Conservation (phyloP, 2,888 invertebrate species). For the Polydrusus pterygomalis region DNA sequence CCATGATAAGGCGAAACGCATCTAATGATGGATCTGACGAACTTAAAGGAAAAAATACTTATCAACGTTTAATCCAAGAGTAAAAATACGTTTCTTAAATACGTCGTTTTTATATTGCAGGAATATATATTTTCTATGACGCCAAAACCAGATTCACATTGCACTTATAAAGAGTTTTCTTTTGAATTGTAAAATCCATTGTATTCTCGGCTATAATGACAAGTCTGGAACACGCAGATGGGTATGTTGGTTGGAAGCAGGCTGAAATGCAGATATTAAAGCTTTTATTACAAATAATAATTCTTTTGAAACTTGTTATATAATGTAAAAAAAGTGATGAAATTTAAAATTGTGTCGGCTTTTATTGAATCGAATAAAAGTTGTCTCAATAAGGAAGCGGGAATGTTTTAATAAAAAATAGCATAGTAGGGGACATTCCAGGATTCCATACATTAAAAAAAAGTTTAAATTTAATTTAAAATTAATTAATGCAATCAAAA, state of each 20-base stretch:
- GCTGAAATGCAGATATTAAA: background rate
- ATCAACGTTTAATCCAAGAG: background rate
- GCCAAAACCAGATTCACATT: slow-evolving; percentile 1
- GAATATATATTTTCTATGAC: background rate
- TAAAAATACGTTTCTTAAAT: background rate
- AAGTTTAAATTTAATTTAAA: no score
- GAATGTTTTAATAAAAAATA: no score
- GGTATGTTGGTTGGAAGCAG: background rate
- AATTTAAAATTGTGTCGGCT: background rate
- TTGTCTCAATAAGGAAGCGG: no score
- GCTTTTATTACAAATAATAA: slow-evolving; percentile 4
- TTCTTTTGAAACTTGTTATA: background rate
- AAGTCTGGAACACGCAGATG: background rate
- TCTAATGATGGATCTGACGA: no score
- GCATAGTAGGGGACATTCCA: no score
- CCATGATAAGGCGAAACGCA: no score
- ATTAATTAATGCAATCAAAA: no score
- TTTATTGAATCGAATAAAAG: no score
- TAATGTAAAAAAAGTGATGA: background rate
- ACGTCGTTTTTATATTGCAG: background rate
- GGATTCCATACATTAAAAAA: no score
- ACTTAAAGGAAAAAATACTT: no score
- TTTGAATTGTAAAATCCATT: slow-evolving; percentile 6
- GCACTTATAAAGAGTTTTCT: background rate
- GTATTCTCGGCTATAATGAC: slow-evolving; percentile 3